Evolutionary conservation across 1,140 invertebrate species (phyloP).

Genomic region (Zaprionus ornatus): DNA sequence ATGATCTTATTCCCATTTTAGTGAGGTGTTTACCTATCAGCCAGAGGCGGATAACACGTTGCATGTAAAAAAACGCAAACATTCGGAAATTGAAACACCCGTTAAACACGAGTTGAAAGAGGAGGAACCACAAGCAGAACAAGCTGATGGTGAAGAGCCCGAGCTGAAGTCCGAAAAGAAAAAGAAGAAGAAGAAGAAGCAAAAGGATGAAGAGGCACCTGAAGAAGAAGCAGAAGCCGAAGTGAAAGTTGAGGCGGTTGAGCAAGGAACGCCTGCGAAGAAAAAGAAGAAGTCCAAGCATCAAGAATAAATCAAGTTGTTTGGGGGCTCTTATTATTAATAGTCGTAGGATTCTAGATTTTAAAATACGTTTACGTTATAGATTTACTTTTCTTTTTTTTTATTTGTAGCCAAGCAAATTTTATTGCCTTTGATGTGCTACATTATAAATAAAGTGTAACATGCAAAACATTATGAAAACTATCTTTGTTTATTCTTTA

Average conservation of each 20-base stretch:
- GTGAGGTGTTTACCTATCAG: constrained; percentile 88
- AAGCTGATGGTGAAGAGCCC: constrained; percentile 26
- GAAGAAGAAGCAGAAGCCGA: constrained; percentile 84
- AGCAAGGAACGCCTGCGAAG: constrained; percentile 63
- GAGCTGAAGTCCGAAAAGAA: constrained; percentile 38
- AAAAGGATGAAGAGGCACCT: constrained; percentile 50
- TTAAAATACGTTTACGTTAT: constrained; percentile 44
- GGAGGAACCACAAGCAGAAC: constrained; percentile 63
- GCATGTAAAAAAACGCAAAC: constrained; percentile 85
- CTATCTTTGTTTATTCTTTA: background rate
- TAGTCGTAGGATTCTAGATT: constrained; percentile 51
- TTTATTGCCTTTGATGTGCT: constrained; percentile 36
- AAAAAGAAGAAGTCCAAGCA: constrained; percentile 77
- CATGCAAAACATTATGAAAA: constrained; percentile 11
- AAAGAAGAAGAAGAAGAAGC: constrained; percentile 67
- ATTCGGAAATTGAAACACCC: constrained; percentile 82
- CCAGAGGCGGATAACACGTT: constrained; percentile 87
- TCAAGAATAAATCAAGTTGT: constrained; percentile 44
- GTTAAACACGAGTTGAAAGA: constrained; percentile 72
- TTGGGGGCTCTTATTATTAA: constrained; percentile 16
- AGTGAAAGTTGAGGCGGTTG: constrained; percentile 79
- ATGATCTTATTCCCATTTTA: constrained; percentile 78
- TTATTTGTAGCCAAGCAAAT: constrained; percentile 29
- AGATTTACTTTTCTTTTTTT: no score
- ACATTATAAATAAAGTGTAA: constrained; percentile 77